Evolutionary conservation across 1,140 invertebrate species (phyloP).

Genomic region (Drosophila obscura): DNA sequence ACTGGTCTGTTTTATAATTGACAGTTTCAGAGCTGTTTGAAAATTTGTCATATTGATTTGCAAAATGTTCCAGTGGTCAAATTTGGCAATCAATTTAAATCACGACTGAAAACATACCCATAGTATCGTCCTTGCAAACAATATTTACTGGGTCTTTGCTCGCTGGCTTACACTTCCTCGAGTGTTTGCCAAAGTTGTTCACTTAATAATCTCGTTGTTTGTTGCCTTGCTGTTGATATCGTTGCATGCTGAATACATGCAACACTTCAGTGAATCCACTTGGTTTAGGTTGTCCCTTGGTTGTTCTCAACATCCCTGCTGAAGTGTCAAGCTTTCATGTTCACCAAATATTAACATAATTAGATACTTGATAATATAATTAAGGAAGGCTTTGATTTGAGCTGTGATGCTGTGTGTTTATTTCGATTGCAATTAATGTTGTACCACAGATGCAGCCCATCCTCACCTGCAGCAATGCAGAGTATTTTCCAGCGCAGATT

Average conservation of each 20-base stretch:
- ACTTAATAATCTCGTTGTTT: slow-evolving; percentile 5
- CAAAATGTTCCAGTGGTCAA: no score
- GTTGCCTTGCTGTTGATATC: background rate
- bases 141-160: background rate
- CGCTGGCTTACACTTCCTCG: no score
- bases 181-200: slow-evolving; percentile 18
- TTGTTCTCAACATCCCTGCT: slow-evolving; percentile 39
- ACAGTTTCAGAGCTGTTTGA: no score
- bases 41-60: no score
- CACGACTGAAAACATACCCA: no score
- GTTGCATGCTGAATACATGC: slow-evolving; percentile 5
- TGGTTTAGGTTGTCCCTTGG: background rate
- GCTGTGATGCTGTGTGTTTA: no score
- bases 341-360: slow-evolving; percentile 44
- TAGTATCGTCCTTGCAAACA: no score
- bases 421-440: background rate
- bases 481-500: no score
- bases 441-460: background rate
- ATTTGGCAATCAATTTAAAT: no score
- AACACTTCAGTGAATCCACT: slow-evolving; percentile 17
- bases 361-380: slow-evolving; percentile 16
- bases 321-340: slow-evolving; percentile 60
- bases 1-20: no score
- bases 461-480: no score
- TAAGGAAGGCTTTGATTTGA: background rate